Evolutionary conservation across 2,797 vertebrate species (phyloP).

Genomic region (Eulemur rubriventer): DNA sequence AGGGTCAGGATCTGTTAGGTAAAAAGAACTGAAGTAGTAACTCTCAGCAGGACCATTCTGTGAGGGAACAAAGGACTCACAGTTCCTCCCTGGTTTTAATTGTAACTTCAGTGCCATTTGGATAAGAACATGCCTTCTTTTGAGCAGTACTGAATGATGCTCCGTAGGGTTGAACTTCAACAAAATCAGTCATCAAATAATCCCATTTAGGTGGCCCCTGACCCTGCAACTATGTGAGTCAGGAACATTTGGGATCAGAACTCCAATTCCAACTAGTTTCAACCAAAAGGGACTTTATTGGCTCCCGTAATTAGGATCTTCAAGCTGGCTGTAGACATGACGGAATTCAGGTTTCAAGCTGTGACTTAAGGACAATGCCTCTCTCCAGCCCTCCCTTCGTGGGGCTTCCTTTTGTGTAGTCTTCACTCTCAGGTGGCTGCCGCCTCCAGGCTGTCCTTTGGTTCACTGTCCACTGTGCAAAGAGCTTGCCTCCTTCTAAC

Average conservation of each 20-base stretch:
- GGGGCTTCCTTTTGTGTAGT: not conserved
- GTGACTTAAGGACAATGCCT: accelerated
- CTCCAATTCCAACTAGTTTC: not conserved
- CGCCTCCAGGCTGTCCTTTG: not conserved
- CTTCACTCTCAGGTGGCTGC: not conserved
- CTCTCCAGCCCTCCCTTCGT: not conserved
- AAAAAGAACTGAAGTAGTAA: not conserved
- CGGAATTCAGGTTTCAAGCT: not conserved
- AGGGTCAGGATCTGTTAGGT: not conserved
- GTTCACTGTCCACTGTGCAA: not conserved
- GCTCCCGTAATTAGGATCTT: not conserved
- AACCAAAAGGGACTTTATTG: not conserved
- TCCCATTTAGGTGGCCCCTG: not conserved
- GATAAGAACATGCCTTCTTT: not conserved
- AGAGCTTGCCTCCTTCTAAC: not conserved
- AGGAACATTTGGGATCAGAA: not conserved
- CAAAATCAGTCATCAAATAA: not conserved
- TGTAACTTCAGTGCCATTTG: not conserved
- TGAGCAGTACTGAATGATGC: not conserved
- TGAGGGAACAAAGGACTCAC: not conserved
- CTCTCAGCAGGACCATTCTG: not conserved
- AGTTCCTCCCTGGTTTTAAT: not conserved
- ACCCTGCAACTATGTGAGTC: not conserved
- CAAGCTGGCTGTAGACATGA: not conserved
- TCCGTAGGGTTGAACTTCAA: not conserved